Conservation (phyloP, 1,140 invertebrate species). For the Agraylea sexmaculata region DNA sequence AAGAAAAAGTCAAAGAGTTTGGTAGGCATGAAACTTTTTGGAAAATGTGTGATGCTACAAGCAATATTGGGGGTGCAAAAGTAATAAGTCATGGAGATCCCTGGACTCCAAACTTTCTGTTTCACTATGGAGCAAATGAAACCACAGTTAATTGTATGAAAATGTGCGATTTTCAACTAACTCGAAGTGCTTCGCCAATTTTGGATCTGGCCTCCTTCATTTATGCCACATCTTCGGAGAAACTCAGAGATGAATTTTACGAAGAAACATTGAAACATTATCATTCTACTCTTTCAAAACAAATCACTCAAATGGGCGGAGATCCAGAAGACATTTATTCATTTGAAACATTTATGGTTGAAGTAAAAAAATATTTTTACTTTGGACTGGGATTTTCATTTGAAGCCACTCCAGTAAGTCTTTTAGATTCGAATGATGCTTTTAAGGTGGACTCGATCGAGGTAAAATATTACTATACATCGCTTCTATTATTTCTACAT, state of each 20-base stretch:
- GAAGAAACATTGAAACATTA: constrained; percentile 44
- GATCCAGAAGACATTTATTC: constrained; percentile 46
- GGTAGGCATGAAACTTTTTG: constrained; percentile 34
- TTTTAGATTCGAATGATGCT: constrained; percentile 46
- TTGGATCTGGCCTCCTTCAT: constrained; percentile 50
- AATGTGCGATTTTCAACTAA: constrained; percentile 59
- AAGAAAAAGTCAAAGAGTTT: constrained; percentile 43
- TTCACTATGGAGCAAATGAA: constrained; percentile 32
- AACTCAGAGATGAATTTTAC: constrained; percentile 44
- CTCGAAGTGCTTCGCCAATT: constrained; percentile 45
- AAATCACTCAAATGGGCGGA: constrained; percentile 46
- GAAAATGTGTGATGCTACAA: constrained; percentile 27
- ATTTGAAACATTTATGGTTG: constrained; percentile 35
- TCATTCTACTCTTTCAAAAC: constrained; percentile 39
- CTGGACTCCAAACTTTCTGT: constrained; percentile 62
- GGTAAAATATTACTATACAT: constrained; percentile 23
- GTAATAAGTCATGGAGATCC: constrained; percentile 59
- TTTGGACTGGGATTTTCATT: constrained; percentile 49
- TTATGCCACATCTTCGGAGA: constrained; percentile 48
- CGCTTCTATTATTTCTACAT: no score
- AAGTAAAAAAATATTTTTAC: constrained; percentile 48
- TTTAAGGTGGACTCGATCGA: constrained; percentile 47
- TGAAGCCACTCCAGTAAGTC: constrained; percentile 48
- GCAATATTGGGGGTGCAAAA: constrained; percentile 28
- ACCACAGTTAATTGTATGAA: constrained; percentile 36